Evolutionary conservation across 2,888 invertebrate species (phyloP), one percentile per base, ranked within the genome.

Genomic region (Priocnemis perturbator): DNA sequence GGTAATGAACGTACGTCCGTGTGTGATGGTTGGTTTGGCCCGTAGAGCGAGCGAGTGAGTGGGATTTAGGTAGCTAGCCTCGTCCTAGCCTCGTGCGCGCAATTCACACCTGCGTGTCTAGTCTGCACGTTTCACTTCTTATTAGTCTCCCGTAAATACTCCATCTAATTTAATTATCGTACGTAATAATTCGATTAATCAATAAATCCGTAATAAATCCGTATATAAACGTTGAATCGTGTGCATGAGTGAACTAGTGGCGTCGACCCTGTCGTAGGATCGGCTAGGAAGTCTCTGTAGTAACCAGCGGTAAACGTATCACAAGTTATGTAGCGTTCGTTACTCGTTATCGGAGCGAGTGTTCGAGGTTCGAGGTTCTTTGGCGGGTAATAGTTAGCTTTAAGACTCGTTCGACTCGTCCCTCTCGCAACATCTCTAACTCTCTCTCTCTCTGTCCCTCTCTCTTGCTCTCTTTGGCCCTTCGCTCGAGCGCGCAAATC

Each of bases 211-310:
- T 84, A 83, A 84, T 85, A 85, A 85, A 85, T 83, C 77, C 79
- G 81, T 86, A 84, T 37, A 37, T 86, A 85, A 86, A 87, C 82
- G 83, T 87, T 78, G 87, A 87, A 83, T 86, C 83, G 87, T 89
- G 89, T 89, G 89, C 89, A 85, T 88, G 88, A 88, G 88, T 89
- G 88, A 89, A 89, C 89, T 89, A 89, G 89, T 89, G 88, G 88
- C 85, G 86, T 85, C 85, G 85, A 66, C 55, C 78, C 79, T 75
- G 75, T 81, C 70, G 77, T 79, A 81, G 80, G 80, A 53, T 68
- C 86, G 84, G 85, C 86, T 89, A 88, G 89, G 88, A 89, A 89
- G 89, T 89, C 86, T 88, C 88, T 88, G 88, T 88, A 88, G 89
- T 89, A 89, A 89, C 88, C 88, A 89, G 89, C 86, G 86, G 88